Evolutionary conservation across 1,140 invertebrate species (phyloP).

Genomic region (Bombus affinis): DNA sequence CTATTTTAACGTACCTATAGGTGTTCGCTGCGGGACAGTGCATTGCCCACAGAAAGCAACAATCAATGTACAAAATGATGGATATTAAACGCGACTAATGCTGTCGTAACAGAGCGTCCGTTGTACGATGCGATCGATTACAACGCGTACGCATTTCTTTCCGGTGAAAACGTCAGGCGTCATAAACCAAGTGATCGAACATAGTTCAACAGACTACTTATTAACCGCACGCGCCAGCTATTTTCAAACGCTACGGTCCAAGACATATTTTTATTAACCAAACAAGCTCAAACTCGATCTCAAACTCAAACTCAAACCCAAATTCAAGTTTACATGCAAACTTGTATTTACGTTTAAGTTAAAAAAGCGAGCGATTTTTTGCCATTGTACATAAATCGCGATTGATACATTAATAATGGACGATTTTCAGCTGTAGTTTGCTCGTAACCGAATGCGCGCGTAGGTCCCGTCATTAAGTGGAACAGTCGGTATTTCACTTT

Average conservation of each 20-base stretch:
- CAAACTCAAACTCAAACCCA: background rate
- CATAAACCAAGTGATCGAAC: background rate
- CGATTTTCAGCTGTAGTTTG: background rate
- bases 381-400: background rate
- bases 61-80: constrained; percentile 62
- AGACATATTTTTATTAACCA: background rate
- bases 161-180: background rate
- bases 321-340: background rate
- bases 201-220: no score
- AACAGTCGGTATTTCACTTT: constrained; percentile 47
- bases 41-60: constrained; percentile 50
- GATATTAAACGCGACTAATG: constrained; percentile 51
- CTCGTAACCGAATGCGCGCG: no score
- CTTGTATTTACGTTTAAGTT: background rate
- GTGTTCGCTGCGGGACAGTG: constrained; percentile 47
- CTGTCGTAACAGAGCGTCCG: constrained; percentile 28
- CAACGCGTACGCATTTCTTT: background rate
- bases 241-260: background rate
- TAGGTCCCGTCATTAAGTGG: constrained; percentile 10
- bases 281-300: background rate
- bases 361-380: background rate
- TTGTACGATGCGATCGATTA: constrained; percentile 38
- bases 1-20: background rate
- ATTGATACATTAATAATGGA: background rate
- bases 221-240: background rate